Evolutionary conservation across 2,797 vertebrate genomes (phyloP), one percentile per base, ranked within the genome.

Genomic region (Tenualosa thibaudeaui): DNA sequence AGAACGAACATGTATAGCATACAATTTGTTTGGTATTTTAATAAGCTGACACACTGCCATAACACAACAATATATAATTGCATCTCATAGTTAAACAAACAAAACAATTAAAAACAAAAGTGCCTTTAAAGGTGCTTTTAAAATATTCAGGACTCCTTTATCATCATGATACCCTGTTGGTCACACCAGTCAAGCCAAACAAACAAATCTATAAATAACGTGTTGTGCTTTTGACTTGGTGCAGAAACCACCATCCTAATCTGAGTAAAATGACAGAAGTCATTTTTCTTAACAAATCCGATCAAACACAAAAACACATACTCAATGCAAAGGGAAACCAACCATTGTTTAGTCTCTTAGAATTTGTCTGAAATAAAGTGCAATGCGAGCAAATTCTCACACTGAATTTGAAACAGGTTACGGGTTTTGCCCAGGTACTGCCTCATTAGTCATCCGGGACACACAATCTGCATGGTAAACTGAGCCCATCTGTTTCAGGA

Each of bases 141-240:
- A 85, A 62, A 22, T 43, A 81, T 87, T 83, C 86, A 85, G 88
- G 43, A 88, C 46, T 83, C 75, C 84, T 19, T 81, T 87, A 88
- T 86, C 86, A 82, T 85, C 85, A 60, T 24, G 53, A 89, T 91
- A 92, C 90, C 92, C 92, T 92, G 92, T 92, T 88, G 91, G 81
- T 91, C 91, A 85, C 10, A 43, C 17, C 6, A 62, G 83, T 85
- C 81, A 81, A n/a, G 62, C 54, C 43, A 81, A 88, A 91, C 24
- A 50, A 78, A 78, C 26, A 19, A 78, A 75, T 40, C 19, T 37
- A 19, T 40, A 75, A 43, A 62, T 62, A 62, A 19, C 91, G 90
- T 90, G 88, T 94, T 94, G 93, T 94, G 94, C 93, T 93, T 95
- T 93, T 92, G 71, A 89, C 87, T 89, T 85, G 91, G 91, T 92